Percentiles rank a stretch among this genome's conserved stretches.
These are phyloP conservation scores for Casuarius casuarius DNA, from an alignment of 2,113 vertebrate genomes.

Conservation along the genomic window DNA sequence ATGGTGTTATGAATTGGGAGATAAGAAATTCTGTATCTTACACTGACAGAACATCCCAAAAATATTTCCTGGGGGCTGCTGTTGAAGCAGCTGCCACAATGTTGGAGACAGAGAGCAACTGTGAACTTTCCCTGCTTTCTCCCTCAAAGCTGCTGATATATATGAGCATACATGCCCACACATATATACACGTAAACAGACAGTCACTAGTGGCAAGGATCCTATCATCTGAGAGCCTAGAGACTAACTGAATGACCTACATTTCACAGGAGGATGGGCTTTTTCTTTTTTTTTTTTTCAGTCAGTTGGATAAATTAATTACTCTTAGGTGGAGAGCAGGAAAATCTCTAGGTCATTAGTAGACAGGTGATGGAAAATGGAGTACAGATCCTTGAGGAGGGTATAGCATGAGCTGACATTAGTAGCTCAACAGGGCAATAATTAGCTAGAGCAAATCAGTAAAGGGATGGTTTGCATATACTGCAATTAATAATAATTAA, in stretches of 20 bases:
- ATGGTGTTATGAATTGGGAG: not conserved
- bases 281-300: not conserved
- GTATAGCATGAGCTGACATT: not conserved
- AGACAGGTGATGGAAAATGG: not conserved
- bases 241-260: not conserved
- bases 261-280: not conserved
- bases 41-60: not conserved
- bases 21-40: not conserved
- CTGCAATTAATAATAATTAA: not conserved
- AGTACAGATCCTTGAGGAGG: not conserved
- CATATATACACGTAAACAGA: not conserved
- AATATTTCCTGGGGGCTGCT: not conserved
- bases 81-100: not conserved
- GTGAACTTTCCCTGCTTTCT: not conserved
- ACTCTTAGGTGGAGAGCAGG: not conserved
- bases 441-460: not conserved
- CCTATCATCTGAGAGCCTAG: not conserved
- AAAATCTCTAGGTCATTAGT: not conserved
- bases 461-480: not conserved
- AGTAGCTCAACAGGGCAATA: not conserved
- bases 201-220: not conserved
- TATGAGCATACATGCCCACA: not conserved
- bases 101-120: not conserved
- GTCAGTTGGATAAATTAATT: not conserved
- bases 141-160: not conserved